phyloP scores from a whole-genome alignment of 1,140 invertebrate genomes.

The Ectropis grisescens region DNA sequence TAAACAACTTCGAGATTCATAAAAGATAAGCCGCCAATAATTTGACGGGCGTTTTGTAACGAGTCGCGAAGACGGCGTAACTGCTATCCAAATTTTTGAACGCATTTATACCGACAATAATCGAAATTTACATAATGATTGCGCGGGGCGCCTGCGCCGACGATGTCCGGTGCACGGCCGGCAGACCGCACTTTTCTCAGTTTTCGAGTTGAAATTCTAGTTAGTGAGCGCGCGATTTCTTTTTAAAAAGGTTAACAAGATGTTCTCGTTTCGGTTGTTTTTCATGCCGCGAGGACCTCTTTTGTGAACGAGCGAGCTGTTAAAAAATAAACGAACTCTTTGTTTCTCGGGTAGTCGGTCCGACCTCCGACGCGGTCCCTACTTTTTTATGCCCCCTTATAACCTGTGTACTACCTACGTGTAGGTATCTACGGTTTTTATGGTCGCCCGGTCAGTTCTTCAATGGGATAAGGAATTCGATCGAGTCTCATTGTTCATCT shows the following conservation, averaged over 20 bases:
- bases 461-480: constrained; percentile 68
- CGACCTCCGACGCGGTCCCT: constrained; percentile 66
- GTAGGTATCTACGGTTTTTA: constrained; percentile 69
- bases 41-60: constrained; percentile 31
- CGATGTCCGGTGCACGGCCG: constrained; percentile 30
- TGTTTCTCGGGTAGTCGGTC: constrained; percentile 66
- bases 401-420: constrained; percentile 68
- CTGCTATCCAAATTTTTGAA: constrained; percentile 27
- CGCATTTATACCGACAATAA: constrained; percentile 32
- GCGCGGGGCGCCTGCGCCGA: constrained; percentile 58
- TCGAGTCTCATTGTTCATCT: constrained; percentile 44
- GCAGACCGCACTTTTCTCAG: constrained; percentile 51
- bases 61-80: constrained; percentile 25
- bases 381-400: constrained; percentile 67
- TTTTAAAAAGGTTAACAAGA: constrained; percentile 69
- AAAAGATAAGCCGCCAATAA: constrained; percentile 33
- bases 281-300: constrained; percentile 60
- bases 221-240: constrained; percentile 63
- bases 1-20: constrained; percentile 14
- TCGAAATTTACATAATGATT: constrained; percentile 62
- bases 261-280: constrained; percentile 63
- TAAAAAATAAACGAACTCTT: constrained; percentile 70
- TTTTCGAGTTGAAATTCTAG: constrained; percentile 67
- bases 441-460: constrained; percentile 64
- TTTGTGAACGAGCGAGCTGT: constrained; percentile 67